These are phyloP conservation scores for Brachionus sp. DNA, from an alignment of 1,140 invertebrate species.

Conservation along the genomic window DNA sequence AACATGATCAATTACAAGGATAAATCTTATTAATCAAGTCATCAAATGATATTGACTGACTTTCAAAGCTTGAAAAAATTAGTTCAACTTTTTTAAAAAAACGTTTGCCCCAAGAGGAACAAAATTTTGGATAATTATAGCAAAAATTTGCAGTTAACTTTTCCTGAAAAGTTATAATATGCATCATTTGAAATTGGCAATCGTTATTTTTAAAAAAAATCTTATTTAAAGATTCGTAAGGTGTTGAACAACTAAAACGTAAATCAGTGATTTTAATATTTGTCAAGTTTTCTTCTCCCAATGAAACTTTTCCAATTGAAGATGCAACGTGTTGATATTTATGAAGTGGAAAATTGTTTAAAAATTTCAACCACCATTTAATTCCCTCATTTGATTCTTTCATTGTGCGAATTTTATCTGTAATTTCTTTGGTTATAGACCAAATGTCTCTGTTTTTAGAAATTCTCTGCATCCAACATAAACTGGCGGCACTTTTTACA, in stretches of 20 bases:
- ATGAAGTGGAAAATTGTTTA: neutral
- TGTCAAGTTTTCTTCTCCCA: neutral
- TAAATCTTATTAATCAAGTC: neutral
- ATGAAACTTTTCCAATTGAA: neutral
- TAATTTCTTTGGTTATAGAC: neutral
- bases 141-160: neutral
- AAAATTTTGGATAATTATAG: neutral
- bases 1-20: too few relatives aligned
- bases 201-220: neutral
- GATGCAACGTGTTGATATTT: neutral
- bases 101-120: neutral
- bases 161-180: neutral
- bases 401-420: neutral
- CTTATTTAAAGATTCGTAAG: neutral
- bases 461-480: neutral
- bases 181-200: neutral
- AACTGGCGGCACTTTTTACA: neutral
- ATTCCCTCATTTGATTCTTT: slow-evolving; percentile 11
- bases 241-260: neutral
- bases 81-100: neutral
- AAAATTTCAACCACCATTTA: slow-evolving; percentile 12
- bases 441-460: neutral
- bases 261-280: neutral
- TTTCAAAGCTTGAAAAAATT: neutral
- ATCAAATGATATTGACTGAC: neutral